Percentiles rank a stretch among this genome's conserved stretches.
Evolutionary conservation across 2,113 vertebrate species (phyloP).

Genomic region (Orientallactaga bullata): DNA sequence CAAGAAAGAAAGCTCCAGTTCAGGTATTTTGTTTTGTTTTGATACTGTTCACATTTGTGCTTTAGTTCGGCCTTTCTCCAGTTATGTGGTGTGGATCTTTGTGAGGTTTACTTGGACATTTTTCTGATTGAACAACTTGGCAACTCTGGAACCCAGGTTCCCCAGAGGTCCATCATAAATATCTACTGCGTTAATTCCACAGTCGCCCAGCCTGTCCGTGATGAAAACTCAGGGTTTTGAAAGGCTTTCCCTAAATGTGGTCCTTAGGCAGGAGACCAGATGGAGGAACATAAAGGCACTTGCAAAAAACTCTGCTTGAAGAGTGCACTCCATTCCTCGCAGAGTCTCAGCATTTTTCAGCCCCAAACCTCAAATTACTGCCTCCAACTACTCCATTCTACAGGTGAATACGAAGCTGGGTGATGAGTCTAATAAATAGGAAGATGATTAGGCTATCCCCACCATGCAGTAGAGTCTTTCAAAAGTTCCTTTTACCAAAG

Average conservation of each 20-base stretch:
- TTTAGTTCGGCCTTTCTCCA: neutral
- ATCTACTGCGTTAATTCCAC: neutral
- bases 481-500: conserved; percentile 19
- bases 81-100: neutral
- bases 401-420: neutral
- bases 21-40: conserved; percentile 51
- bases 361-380: neutral
- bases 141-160: neutral
- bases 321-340: neutral
- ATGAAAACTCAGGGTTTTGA: conserved; percentile 48
- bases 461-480: neutral
- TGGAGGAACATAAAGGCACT: neutral
- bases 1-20: conserved; percentile 55
- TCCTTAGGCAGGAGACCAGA: neutral
- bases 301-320: neutral
- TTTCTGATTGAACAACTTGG: conserved; percentile 44
- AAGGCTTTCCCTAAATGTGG: neutral
- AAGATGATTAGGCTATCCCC: neutral
- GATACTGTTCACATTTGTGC: neutral
- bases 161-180: conserved; percentile 45
- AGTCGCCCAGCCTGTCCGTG: neutral
- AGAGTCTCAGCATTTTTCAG: neutral
- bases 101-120: neutral
- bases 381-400: neutral
- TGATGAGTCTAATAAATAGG: neutral